Percentiles rank a stretch among this genome's conserved stretches.
Evolutionary conservation across 2,113 vertebrate genomes (phyloP).

Genomic region (Protomyctophum bolini): DNA sequence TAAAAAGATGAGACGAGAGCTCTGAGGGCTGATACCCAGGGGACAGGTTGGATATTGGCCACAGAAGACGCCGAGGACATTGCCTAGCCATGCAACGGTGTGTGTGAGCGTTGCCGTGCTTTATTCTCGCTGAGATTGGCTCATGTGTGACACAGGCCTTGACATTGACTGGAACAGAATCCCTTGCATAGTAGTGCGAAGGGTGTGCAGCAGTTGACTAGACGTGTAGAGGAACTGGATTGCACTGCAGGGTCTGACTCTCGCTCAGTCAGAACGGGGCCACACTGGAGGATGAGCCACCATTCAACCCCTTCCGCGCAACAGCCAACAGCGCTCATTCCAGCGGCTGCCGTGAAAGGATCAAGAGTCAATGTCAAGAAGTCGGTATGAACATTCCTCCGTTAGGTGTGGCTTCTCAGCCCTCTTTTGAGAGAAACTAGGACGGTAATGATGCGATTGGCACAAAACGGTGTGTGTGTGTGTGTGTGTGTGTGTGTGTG

Average conservation of each 20-base stretch:
- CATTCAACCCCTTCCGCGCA: slow-evolving; percentile 25
- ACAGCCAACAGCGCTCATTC: slow-evolving; percentile 17
- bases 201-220: neutral
- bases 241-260: slow-evolving; percentile 9
- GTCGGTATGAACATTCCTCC: slow-evolving; percentile 53
- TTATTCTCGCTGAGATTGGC: slow-evolving; percentile 3
- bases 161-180: neutral
- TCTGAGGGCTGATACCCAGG: neutral
- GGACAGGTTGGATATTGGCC: slow-evolving; percentile 11
- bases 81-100: neutral
- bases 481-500: neutral
- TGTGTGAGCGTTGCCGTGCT: neutral
- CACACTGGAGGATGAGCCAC: slow-evolving; percentile 44
- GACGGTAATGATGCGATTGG: slow-evolving; percentile 3
- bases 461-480: slow-evolving; percentile 33
- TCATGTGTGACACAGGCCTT: slow-evolving; percentile 23
- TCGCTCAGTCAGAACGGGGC: neutral
- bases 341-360: slow-evolving; percentile 40
- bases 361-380: slow-evolving; percentile 71
- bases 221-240: slow-evolving; percentile 11
- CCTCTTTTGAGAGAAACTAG: neutral
- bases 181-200: neutral
- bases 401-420: neutral
- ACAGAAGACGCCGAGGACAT: neutral
- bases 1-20: neutral